These are phyloP conservation scores for Oligia fasciuncula DNA, from an alignment of 2,888 invertebrate species.

Conservation along the genomic window DNA sequence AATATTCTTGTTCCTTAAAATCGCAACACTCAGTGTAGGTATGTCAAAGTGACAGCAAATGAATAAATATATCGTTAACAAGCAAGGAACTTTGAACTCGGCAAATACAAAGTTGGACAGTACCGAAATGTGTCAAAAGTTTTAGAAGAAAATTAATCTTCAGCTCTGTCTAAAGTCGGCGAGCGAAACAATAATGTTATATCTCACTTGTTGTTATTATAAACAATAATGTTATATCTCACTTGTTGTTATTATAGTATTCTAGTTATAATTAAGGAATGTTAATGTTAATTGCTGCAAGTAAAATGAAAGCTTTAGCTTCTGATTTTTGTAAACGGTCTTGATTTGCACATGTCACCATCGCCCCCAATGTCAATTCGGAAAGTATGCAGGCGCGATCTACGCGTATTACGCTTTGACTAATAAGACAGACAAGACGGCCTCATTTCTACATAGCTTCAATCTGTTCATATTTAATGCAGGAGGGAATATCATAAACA, in stretches of 20 bases:
- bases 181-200: slow-evolving; percentile 36
- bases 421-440: background rate
- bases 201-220: slow-evolving; percentile 19
- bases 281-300: background rate
- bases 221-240: slow-evolving; percentile 38
- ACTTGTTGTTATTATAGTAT: slow-evolving; percentile 5
- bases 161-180: slow-evolving; percentile 22
- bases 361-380: background rate
- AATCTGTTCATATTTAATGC: background rate
- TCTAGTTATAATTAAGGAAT: slow-evolving; percentile 6
- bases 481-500: background rate
- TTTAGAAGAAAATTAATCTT: slow-evolving; percentile 44
- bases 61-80: slow-evolving; percentile 49
- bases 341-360: background rate
- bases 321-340: too few relatives aligned
- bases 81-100: slow-evolving; percentile 43
- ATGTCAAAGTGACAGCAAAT: slow-evolving; percentile 41
- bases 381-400: background rate
- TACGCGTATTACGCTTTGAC: background rate
- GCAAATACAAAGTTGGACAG: slow-evolving; percentile 40
- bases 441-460: background rate
- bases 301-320: background rate
- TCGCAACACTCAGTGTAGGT: background rate
- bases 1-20: background rate
- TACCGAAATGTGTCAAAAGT: slow-evolving; percentile 31